phyloP scores from a whole-genome alignment of 2,797 vertebrate genomes.

The Microtus obscurus region DNA sequence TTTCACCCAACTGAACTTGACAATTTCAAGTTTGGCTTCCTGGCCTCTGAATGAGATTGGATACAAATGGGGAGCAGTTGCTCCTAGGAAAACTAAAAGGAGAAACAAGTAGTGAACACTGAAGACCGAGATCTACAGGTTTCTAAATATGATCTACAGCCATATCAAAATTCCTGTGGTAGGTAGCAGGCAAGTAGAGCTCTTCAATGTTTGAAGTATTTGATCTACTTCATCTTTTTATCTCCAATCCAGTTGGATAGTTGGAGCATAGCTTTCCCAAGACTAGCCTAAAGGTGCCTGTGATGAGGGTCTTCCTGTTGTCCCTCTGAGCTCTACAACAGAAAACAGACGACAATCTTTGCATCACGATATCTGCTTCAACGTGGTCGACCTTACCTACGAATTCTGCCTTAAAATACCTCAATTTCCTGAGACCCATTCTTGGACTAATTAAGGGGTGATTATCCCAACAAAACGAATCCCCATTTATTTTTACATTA shows the following conservation, averaged over 20 bases:
- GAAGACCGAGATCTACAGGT: not conserved
- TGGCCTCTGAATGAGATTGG: not conserved
- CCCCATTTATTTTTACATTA: not conserved
- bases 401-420: not conserved
- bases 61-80: not conserved
- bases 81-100: not conserved
- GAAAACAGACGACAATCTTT: not conserved
- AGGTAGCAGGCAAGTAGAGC: not conserved
- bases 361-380: not conserved
- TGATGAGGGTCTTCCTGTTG: not conserved
- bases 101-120: slow-evolving; percentile 40
- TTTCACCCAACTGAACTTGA: not conserved
- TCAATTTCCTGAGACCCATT: not conserved
- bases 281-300: not conserved
- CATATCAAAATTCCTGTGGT: slow-evolving; percentile 7
- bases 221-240: slow-evolving; percentile 11
- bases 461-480: slow-evolving; percentile 8
- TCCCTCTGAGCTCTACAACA: not conserved
- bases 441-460: not conserved
- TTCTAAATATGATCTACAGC: not conserved
- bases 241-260: not conserved
- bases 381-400: too few relatives aligned
- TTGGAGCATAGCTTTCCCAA: not conserved
- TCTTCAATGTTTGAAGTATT: not conserved
- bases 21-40: slow-evolving; percentile 5